These are phyloP conservation scores for Drymonia ruficornis DNA, from an alignment of 2,888 invertebrate species.

Conservation along the genomic window DNA sequence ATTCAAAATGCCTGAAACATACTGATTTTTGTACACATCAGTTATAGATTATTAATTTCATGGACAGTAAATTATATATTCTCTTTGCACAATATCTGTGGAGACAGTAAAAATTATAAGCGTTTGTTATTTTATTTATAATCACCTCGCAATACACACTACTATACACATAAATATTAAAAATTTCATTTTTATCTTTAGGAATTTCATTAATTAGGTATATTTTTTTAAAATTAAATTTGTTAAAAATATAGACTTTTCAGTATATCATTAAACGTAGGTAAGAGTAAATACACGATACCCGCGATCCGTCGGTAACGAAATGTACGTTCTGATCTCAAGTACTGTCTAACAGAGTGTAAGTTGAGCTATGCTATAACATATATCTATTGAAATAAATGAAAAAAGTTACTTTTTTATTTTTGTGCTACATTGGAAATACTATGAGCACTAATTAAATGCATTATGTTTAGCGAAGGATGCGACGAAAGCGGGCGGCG, in stretches of 20 bases:
- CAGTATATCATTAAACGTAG: conserved; percentile 76
- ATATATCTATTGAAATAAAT: conserved; percentile 60
- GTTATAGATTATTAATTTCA: conserved; percentile 77
- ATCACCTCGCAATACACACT: conserved; percentile 74
- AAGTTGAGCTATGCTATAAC: conserved; percentile 61
- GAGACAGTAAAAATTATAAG: conserved; percentile 69
- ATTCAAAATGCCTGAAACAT: conserved; percentile 84
- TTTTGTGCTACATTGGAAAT: conserved; percentile 70
- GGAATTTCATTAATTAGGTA: conserved; percentile 81
- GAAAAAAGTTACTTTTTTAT: conserved; percentile 51
- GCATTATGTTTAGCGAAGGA: conserved; percentile 64
- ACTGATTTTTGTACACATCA: conserved; percentile 83
- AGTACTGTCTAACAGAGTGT: conserved; percentile 52
- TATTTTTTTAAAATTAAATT: conserved; percentile 73
- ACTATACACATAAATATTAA: conserved; percentile 80
- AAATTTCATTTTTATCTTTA: conserved; percentile 79
- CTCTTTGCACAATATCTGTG: conserved; percentile 67
- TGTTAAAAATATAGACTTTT: conserved; percentile 82
- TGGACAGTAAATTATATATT: conserved; percentile 80
- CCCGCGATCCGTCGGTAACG: conserved; percentile 57
- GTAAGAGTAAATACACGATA: conserved; percentile 65
- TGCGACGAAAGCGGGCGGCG: conserved; percentile 38
- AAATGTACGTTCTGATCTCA: conserved; percentile 50
- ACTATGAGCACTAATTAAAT: conserved; percentile 74
- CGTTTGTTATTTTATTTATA: conserved; percentile 61